Evolutionary conservation across 2,113 vertebrate species (phyloP).

Genomic region (Nesoenas mayeri): DNA sequence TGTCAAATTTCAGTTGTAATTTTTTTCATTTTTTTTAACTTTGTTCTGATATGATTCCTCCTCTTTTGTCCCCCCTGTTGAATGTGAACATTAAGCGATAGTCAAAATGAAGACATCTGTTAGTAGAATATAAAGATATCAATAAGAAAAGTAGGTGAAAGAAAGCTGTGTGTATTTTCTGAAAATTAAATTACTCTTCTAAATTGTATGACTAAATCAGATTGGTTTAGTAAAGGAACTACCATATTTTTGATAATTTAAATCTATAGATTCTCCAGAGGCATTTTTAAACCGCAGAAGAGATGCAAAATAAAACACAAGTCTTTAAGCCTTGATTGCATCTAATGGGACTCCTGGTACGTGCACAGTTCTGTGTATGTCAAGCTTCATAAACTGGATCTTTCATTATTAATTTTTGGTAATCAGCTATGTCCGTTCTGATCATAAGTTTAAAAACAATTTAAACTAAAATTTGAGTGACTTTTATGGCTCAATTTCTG

Average conservation of each 20-base stretch:
- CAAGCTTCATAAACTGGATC: not conserved
- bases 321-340: not conserved
- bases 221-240: not conserved
- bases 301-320: not conserved
- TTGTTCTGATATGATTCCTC: not conserved
- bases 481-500: not conserved
- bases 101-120: not conserved
- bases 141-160: not conserved
- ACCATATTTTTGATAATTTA: not conserved
- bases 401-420: not conserved
- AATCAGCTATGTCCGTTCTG: not conserved
- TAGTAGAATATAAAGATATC: not conserved
- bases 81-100: not conserved
- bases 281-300: not conserved
- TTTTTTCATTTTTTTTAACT: not conserved
- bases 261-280: not conserved
- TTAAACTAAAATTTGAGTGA: not conserved
- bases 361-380: not conserved
- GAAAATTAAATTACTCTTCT: not conserved
- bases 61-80: not conserved
- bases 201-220: not conserved
- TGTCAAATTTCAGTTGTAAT: slow-evolving; percentile 2
- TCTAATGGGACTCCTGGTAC: not conserved
- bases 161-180: not conserved
- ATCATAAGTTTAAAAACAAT: not conserved